phyloP scores from a whole-genome alignment of 2,888 invertebrate genomes.

The Acanthosepion lycidas region DNA sequence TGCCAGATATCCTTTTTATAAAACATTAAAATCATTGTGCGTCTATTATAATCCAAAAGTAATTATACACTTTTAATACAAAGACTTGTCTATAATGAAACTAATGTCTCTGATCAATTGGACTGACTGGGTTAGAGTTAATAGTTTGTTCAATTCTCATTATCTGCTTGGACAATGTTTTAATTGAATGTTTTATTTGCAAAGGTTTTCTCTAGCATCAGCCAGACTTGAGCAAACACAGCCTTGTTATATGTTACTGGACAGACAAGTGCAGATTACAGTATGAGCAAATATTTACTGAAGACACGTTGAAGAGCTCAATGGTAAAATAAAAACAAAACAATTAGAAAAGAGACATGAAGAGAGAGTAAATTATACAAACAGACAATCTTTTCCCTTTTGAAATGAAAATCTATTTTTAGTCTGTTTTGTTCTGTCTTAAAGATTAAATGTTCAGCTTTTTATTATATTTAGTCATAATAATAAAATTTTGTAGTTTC shows the following conservation, averaged over 20 bases:
- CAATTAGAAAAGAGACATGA: neutral
- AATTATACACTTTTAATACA: neutral
- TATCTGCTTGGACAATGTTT: conserved; percentile 2
- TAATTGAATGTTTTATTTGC: conserved; percentile 23
- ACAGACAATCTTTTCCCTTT: neutral
- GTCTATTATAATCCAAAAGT: neutral
- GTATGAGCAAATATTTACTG: conserved; percentile 6
- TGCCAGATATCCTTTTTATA: too few relatives aligned
- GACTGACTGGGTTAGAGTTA: neutral
- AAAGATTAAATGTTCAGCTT: neutral
- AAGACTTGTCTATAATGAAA: conserved; percentile 6
- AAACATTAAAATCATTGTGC: neutral
- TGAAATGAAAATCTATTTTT: neutral
- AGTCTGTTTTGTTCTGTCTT: neutral
- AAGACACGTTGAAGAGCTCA: neutral
- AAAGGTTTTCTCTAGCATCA: neutral
- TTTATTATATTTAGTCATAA: neutral
- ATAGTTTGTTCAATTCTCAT: conserved; percentile 4
- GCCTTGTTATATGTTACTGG: neutral
- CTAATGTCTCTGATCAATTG: neutral
- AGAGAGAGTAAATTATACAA: neutral
- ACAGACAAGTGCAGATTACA: neutral
- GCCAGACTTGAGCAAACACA: neutral
- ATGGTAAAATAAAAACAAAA: neutral
- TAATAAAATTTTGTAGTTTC: neutral